phyloP scores from a whole-genome alignment of 2,113 vertebrate species.

The Chiloscyllium plagiosum region DNA sequence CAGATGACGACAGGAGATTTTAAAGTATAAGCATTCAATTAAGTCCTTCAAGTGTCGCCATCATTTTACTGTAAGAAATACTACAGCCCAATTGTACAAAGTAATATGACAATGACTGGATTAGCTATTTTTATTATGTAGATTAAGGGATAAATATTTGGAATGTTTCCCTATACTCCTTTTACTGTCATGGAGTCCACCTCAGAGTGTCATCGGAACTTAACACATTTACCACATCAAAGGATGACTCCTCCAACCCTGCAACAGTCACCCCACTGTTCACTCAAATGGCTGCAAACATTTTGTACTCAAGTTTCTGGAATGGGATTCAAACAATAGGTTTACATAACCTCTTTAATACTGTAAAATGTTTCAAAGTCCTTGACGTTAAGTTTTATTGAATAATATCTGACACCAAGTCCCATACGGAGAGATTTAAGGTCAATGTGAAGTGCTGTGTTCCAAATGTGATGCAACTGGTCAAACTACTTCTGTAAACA shows the following conservation, averaged over 20 bases:
- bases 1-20: neutral
- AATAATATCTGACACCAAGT: too few relatives aligned
- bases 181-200: neutral
- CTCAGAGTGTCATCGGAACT: neutral
- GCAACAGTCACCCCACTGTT: neutral
- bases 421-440: too few relatives aligned
- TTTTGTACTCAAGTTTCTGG: neutral
- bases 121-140: neutral
- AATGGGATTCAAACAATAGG: neutral
- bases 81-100: neutral
- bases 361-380: too few relatives aligned
- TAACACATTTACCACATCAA: too few relatives aligned
- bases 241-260: neutral
- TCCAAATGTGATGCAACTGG: too few relatives aligned
- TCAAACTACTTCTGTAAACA: too few relatives aligned
- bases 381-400: too few relatives aligned
- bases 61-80: neutral
- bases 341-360: neutral
- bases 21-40: neutral
- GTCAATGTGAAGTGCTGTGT: too few relatives aligned
- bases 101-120: neutral
- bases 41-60: neutral
- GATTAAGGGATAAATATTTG: neutral
- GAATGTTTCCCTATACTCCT: neutral
- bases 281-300: neutral